These are phyloP conservation scores for Merops nubicus DNA, from an alignment of 2,113 vertebrate species.

Conservation along the genomic window DNA sequence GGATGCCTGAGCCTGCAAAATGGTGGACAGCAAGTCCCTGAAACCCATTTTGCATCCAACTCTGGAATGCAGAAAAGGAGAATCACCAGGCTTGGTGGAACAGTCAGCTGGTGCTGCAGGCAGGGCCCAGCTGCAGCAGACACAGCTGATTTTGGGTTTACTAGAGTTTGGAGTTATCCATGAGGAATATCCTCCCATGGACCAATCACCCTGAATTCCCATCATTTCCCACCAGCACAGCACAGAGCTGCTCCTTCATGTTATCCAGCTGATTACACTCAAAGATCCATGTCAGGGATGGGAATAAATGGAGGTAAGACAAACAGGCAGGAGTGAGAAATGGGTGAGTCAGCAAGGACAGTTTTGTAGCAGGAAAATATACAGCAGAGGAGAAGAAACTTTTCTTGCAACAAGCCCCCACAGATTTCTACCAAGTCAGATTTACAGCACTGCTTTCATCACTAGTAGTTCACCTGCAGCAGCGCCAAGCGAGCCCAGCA, in stretches of 20 bases:
- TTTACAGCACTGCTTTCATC: neutral
- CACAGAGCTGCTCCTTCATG: neutral
- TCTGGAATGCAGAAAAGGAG: neutral
- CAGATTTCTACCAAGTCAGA: neutral
- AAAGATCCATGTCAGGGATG: neutral
- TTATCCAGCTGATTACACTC: neutral
- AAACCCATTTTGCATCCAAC: neutral
- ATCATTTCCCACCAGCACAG: neutral
- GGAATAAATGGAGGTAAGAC: neutral
- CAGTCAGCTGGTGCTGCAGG: neutral
- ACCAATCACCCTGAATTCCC: neutral
- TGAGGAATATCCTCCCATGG: neutral
- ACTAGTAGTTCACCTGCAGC: neutral
- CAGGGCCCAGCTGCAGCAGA: neutral
- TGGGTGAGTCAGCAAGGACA: neutral
- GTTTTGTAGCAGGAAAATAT: neutral
- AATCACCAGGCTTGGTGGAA: neutral
- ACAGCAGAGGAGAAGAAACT: neutral
- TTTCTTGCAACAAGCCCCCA: neutral
- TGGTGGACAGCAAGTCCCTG: neutral
- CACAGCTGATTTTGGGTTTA: neutral
- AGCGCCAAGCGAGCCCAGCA: neutral
- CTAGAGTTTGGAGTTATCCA: neutral
- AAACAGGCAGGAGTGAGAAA: neutral
- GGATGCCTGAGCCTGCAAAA: constrained; percentile 27